Base-by-base conservation (phyloP, 2,888 invertebrate genomes). In the Dromius quadrimaculatus region DNA sequence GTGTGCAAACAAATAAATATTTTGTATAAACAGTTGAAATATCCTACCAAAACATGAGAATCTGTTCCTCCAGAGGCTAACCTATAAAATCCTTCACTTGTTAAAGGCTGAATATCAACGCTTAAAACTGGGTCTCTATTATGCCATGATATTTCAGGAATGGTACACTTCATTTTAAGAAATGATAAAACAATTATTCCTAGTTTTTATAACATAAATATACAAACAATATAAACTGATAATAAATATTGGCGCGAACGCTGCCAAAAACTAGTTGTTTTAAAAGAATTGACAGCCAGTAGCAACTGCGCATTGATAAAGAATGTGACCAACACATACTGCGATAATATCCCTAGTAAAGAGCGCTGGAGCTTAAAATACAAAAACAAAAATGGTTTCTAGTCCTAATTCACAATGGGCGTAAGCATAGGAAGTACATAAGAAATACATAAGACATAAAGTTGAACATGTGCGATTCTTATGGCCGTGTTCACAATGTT, bases 121-220 rank as follows among this genome's bases (percentile, higher is more conserved):
- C 95, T 94, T 70, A 97, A 85, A 17, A 98, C 94, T 1, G 98
- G 98, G 81, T 97, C 97, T 72, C 95, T 87, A 80, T 96, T 96
- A 79, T 98, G 97, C 97, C 97, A 98, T 0, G 97, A 95, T 78
- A 98, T 98, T 87, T 98, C 97, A 5, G 97, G 98, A 74, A 96
- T 96, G 71, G 91, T 90, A 77, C 95, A 94, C 87, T 95, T 96
- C 98, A 98, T 98, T 45, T 68, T 59, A 38, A 20, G 38, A 43
- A 61, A 11, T 15, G 41, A 38, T 38, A 13, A 13, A 2, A 41
- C 20, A 54, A 38, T 36, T 54, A 66, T 57, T 36, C 22, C n/a
- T 28, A 41, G n/a, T n/a, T 41, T 36, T 13, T 32, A 20, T 20
- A 2, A 19, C 11, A 50, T 65, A 65, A 66, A 66, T 19, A 54